Percentiles rank a stretch among this genome's conserved stretches.
phyloP scores from a whole-genome alignment of 2,797 vertebrate genomes.

The Margarornis squamiger region DNA sequence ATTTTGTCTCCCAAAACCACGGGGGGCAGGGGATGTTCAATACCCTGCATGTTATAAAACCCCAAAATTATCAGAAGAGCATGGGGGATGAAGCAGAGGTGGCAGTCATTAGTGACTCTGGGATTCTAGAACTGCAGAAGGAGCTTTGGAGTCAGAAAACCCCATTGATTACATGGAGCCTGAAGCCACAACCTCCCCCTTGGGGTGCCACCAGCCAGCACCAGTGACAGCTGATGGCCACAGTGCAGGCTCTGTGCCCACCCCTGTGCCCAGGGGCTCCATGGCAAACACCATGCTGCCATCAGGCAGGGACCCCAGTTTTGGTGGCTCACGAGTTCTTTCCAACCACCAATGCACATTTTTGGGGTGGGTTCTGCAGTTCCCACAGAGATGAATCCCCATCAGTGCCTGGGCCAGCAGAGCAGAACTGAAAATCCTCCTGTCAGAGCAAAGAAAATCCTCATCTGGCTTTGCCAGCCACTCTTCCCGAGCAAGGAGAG shows the following conservation, averaged over 20 bases:
- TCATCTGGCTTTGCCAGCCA: not conserved
- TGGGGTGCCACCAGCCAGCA: not conserved
- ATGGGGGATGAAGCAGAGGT: not conserved
- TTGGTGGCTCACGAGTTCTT: not conserved
- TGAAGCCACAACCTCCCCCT: fast-evolving
- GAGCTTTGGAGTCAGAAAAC: not conserved
- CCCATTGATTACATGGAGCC: fast-evolving
- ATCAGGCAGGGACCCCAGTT: fast-evolving
- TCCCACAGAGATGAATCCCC: not conserved
- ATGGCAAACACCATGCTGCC: fast-evolving
- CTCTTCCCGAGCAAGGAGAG: not conserved
- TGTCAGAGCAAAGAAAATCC: not conserved
- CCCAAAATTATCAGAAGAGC: not conserved
- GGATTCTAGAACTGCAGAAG: not conserved
- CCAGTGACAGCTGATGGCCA: fast-evolving
- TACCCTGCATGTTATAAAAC: not conserved
- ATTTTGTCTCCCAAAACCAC: not conserved
- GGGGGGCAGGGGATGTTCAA: not conserved
- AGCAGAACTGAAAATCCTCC: not conserved
- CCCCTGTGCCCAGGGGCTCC: not conserved
- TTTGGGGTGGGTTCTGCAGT: not conserved
- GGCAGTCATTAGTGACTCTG: fast-evolving
- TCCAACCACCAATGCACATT: not conserved
- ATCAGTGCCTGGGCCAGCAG: fast-evolving
- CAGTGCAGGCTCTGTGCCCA: fast-evolving